Evolutionary conservation across 2,113 vertebrate genomes (phyloP), one percentile per base, ranked within the genome.

Genomic region (Sylvia atricapilla): DNA sequence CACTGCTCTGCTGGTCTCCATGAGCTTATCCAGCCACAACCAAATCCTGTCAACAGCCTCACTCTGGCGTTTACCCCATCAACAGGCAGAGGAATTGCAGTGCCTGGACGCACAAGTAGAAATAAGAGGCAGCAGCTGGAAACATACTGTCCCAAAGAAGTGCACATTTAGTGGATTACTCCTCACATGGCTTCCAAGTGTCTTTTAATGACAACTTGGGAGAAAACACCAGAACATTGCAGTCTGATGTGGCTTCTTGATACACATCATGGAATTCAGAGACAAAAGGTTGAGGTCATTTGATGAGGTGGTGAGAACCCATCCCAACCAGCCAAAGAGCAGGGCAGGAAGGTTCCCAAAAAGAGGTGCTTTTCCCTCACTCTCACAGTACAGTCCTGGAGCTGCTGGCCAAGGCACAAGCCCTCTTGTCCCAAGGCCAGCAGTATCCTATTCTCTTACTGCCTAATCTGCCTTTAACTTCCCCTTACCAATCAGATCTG

Each of bases 361-460:
- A 43, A 30, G 25, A 37, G 37, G 3, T 27, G 39, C 46, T 43
- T 66, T 53, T 33, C 37, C 21, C 8, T 37, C 31, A 21, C 46
- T 7, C 20, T 56, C 53, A 2, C 1, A 3, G 10, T 2, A 13
- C 18, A 21, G 62, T 10, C 25, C 35, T 3, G 3, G 0, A 27
- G 19, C 44, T 75, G 12, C 60, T 43, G 35, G 49, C 62, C 66
- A 52, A 80, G 56, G 52, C 27, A 22, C 23, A 22, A 37, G 13
- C 10, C 13, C 23, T 39, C 5, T 62, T 55, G 50, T 55, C 49
- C 37, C 39, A 37, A 19, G 13, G 44, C 15, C 44, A 50, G 35
- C 39, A 63, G 10, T 4, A 35, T 7, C 15, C 23, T 6, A 1
- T 18, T 35, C 60, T 44, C n/a, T 50, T 19, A 17, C 15, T 70